Base-by-base conservation (phyloP, 2,888 invertebrate species). In the Protonemura montana region DNA sequence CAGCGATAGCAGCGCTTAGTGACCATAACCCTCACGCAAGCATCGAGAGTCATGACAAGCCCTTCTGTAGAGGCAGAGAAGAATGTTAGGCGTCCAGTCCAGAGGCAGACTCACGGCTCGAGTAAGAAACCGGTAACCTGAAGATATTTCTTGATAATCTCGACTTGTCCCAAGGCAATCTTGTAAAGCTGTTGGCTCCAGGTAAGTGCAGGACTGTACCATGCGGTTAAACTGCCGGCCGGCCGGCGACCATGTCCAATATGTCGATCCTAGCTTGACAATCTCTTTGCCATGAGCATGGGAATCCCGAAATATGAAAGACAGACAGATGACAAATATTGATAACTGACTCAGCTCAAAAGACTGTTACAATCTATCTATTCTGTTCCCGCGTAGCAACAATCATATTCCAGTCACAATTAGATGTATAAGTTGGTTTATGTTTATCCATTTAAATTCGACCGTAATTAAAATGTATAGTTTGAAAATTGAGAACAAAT, bases 151-250 rank as follows among this genome's bases (percentile, higher is more conserved):
- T 59, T 13, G 59, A 59, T 59, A 59, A 59, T 59, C 59, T 59
- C 59, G 59, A 59, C 59, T 59, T 59, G 59, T 59, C 59, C 59
- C 59, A 59, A 59, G 59, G 59, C 59, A 59, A 59, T 59, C 59
- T 59, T 10, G 59, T 59, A 59, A 59, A 59, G 35, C 35, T 59
- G 59, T 59, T 2, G 21, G 59, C 59, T 59, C 13, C 59, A 59
- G 59, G 59, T 59, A 59, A 59, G 59, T 59, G 59, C 21, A 3
- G 59, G 13, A 59, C 59, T 1, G 59, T 59, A 13, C 21, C 59
- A 59, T 59, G 59, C 59, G 59, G 59, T 59, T 59, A 59, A 10
- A 10, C 1, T 59, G 59, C 59, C 59, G 59, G 59, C 59, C 21
- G 21, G 7, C 59, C n/a, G n/a, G n/a, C n/a, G n/a, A 35, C 10